A percentile compares a stretch with the other conserved stretches of the same genome.
These are phyloP conservation scores for Phaedon cochleariae DNA, from an alignment of 2,888 invertebrate species.

Conservation along the genomic window DNA sequence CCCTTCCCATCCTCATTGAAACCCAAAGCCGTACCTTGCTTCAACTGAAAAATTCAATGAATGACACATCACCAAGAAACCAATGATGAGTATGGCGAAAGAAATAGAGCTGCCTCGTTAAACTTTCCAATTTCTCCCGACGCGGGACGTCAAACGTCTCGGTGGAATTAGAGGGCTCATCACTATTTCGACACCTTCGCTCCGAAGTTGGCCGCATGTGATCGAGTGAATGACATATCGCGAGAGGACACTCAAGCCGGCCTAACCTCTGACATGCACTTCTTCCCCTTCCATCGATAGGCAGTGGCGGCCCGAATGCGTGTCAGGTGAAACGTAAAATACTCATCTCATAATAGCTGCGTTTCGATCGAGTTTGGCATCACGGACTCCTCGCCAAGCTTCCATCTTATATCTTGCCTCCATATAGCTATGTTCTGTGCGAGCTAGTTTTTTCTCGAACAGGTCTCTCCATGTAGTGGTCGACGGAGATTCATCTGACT, in stretches of 20 bases:
- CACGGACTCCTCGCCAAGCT: no score
- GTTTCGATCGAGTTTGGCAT: no score
- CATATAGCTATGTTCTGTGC: no score
- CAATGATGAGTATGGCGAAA: not conserved
- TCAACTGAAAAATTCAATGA: not conserved
- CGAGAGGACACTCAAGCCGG: conserved; percentile 29
- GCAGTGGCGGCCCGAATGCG: not conserved
- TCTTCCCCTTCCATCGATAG: not conserved
- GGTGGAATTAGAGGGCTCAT: conserved; percentile 16
- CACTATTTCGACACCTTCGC: conserved; percentile 52
- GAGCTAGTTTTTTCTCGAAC: no score
- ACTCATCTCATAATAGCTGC: no score
- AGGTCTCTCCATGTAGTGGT: no score
- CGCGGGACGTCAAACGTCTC: not conserved
- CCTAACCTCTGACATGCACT: not conserved
- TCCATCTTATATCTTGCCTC: no score
- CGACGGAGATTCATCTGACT: no score
- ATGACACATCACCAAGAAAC: not conserved
- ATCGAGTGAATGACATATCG: conserved; percentile 62
- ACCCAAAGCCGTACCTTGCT: no score
- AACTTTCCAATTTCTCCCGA: not conserved
- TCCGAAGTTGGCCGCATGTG: conserved; percentile 61
- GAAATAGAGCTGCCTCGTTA: not conserved
- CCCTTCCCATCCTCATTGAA: no score
- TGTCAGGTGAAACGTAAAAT: not conserved